These are phyloP conservation scores for Elaeidobius kamerunicus DNA, from an alignment of 2,888 invertebrate species.

Conservation along the genomic window DNA sequence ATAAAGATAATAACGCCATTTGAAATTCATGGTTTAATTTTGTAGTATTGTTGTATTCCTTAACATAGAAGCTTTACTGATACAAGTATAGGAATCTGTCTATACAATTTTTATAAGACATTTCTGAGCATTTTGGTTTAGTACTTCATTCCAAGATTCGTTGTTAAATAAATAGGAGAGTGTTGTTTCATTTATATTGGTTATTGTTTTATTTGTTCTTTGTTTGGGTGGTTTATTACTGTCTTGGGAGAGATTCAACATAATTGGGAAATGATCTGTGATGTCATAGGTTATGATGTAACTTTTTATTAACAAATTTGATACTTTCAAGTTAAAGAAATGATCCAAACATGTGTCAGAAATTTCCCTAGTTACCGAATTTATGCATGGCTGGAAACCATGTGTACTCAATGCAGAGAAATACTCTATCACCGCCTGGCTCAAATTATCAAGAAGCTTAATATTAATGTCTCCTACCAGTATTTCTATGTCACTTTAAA, in stretches of 20 bases:
- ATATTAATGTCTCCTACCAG: neutral
- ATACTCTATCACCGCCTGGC: neutral
- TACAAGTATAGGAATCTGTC: neutral
- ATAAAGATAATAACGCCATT: conserved; percentile 1
- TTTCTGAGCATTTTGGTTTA: neutral
- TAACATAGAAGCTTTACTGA: neutral
- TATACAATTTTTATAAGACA: neutral
- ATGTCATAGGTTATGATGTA: neutral
- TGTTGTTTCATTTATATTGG: neutral
- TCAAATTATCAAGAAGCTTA: neutral
- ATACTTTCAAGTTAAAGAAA: neutral
- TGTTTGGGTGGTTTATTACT: too few relatives aligned
- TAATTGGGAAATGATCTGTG: neutral
- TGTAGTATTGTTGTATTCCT: neutral
- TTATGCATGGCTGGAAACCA: neutral
- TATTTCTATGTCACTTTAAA: neutral
- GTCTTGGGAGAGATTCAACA: neutral
- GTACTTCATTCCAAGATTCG: neutral
- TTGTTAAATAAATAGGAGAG: neutral
- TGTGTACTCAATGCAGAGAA: neutral
- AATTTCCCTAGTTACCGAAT: neutral
- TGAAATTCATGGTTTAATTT: neutral
- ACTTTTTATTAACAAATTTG: neutral
- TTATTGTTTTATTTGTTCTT: neutral
- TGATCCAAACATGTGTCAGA: neutral